Evolutionary conservation across 2,797 vertebrate species (phyloP).

Genomic region (Apodemus agrarius): DNA sequence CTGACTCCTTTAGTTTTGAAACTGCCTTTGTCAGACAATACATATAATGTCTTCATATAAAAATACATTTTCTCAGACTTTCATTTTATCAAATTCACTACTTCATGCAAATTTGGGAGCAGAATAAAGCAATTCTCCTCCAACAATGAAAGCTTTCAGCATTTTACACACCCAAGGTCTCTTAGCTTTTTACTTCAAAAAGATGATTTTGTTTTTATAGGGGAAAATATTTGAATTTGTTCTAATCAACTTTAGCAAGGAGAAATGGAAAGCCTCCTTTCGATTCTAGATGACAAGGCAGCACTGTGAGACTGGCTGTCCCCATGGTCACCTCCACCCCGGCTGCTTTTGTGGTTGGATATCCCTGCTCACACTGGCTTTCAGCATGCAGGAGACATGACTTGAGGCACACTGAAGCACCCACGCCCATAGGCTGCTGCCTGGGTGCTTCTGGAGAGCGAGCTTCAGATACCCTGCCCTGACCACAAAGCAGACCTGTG

Average conservation of each 20-base stretch:
- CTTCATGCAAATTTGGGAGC: neutral
- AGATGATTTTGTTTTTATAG: slow-evolving; percentile 17
- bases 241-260: neutral
- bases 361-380: neutral
- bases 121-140: slow-evolving; percentile 37
- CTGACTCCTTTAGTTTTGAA: neutral
- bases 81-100: slow-evolving; percentile 24
- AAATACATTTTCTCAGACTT: neutral
- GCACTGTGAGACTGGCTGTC: neutral
- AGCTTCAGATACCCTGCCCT: neutral
- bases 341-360: neutral
- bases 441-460: neutral
- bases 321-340: neutral
- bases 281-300: neutral
- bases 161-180: slow-evolving; percentile 15
- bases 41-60: slow-evolving; percentile 37
- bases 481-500: neutral
- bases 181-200: slow-evolving; percentile 16
- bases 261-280: neutral
- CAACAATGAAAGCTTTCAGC: slow-evolving; percentile 11
- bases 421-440: neutral
- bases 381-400: neutral
- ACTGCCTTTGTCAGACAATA: neutral
- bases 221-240: slow-evolving; percentile 44
- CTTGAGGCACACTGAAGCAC: neutral